Conservation (phyloP, 2,113 vertebrate species). For the Alosa alosa region DNA sequence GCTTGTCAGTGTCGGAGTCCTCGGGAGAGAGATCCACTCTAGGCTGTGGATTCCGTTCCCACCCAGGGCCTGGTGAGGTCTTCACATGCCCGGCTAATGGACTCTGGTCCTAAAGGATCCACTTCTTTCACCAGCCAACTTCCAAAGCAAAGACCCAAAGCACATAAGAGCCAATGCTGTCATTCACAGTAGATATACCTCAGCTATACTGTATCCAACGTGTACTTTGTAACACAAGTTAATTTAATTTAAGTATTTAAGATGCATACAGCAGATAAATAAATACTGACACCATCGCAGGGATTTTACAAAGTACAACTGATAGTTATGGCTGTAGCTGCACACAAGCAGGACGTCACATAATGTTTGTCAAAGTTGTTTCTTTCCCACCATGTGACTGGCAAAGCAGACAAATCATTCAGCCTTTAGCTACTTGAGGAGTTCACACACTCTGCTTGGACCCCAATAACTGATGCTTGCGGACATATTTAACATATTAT, state of each 20-base stretch:
- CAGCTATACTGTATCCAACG: not conserved
- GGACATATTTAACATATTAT: too few species aligned
- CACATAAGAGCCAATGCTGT: not conserved
- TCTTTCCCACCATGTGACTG: too few species aligned
- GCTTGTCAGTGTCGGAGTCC: not conserved
- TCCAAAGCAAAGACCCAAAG: not conserved
- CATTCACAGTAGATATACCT: not conserved
- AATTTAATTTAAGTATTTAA: not conserved
- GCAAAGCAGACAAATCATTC: too few species aligned
- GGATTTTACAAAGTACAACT: not conserved
- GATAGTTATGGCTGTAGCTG: not conserved
- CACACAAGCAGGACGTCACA: too few species aligned
- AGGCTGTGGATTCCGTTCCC: conserved; percentile 9
- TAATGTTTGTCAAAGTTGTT: too few species aligned
- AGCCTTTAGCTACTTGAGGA: too few species aligned
- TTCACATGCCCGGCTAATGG: conserved; percentile 1
- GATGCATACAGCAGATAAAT: not conserved
- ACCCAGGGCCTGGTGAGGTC: not conserved
- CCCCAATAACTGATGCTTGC: too few species aligned
- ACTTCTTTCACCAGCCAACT: not conserved
- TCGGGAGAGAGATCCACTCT: not conserved
- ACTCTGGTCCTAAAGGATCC: not conserved
- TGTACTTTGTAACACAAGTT: not conserved
- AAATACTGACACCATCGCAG: not conserved
- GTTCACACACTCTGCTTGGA: too few species aligned